Evolutionary conservation across 2,113 vertebrate genomes (phyloP).

Genomic region (Callionymus lyra): DNA sequence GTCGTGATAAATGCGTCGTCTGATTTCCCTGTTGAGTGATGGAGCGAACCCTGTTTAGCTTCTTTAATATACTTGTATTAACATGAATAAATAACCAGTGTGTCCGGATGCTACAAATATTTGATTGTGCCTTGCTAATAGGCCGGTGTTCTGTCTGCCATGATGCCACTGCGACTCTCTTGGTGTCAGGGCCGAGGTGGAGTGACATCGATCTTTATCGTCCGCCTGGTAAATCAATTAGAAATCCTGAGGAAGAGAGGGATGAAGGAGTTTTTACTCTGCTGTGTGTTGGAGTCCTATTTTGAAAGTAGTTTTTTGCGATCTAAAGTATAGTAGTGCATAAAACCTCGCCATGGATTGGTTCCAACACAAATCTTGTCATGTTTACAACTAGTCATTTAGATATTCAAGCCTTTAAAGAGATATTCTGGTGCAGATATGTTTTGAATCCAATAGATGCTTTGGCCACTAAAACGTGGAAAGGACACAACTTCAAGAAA

Average conservation of each 20-base stretch:
- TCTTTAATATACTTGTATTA: conserved; percentile 99
- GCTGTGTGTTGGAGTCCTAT: too few species aligned
- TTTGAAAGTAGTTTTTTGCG: too few species aligned
- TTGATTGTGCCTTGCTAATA: conserved; percentile 93
- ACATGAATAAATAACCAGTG: conserved; percentile 96
- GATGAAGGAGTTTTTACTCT: conserved; percentile 15
- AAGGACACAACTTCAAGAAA: too few species aligned
- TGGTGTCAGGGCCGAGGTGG: conserved; percentile 78
- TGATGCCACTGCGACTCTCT: conserved; percentile 81
- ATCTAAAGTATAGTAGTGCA: too few species aligned
- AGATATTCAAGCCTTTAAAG: too few species aligned
- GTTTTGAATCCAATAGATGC: too few species aligned
- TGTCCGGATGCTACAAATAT: conserved; percentile 91
- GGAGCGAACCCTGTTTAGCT: conserved; percentile 91
- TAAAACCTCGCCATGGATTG: too few species aligned
- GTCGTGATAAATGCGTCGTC: conserved; percentile 84
- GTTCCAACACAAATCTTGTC: too few species aligned
- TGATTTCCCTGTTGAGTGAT: conserved; percentile 94
- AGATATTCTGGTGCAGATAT: too few species aligned
- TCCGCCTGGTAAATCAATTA: conserved; percentile 80
- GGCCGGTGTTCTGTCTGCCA: conserved; percentile 83
- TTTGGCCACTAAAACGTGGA: too few species aligned
- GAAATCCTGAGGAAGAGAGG: conserved; percentile 47
- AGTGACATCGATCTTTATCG: conserved; percentile 86
- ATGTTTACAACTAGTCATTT: too few species aligned